Base-by-base conservation (phyloP, 30 jellyfish, hydroid and myxozoan genomes). In the Clytia hemisphaerica region DNA sequence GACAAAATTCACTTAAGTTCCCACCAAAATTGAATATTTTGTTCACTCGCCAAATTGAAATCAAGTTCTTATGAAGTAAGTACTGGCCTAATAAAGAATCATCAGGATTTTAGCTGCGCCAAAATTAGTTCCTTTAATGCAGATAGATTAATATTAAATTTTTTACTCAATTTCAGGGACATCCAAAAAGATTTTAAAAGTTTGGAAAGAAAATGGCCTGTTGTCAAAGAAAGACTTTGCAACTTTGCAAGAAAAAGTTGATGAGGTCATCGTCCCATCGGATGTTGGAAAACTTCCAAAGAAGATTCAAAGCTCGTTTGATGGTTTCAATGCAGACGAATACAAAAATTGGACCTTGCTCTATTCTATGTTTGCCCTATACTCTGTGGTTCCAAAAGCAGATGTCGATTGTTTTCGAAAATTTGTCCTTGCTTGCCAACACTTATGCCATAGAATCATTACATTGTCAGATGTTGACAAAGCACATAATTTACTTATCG, bases 251-350 rank as follows among this genome's bases (percentile, higher is more conserved):
- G 27, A 50, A 7, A 50, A 21, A 50, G 65, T 28, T 50, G 65
- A 50, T 21, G 21, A 6, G 14, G 14, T 50, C 27, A 21, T 50
- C 6, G 65, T 21, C 10, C 65, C 65, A 7, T 6, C 6, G 14
- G 65, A 50, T 50, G 21, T 50, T 50, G 65, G 65, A 6, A 50
- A 50, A 21, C 14, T 50, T 7, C 65, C 65, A 6, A 50, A 28
- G 27, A 50, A 50, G 27, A 50, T 50, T 7, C 28, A 9, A 14
- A 50, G 65, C 27, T 50, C 65, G 21, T 50, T 50, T 50, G 65
- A 50, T 50, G 65, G 65, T 28, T 50, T 50, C 21, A 50, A 15
- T 50, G 65, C 65, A 7, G 65, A 50, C 27, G 65, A 50, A 50
- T 50, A 50, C 21, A 50, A 50, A 21, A 50, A 50, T 50, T 50